Conservation (phyloP, 23 tunicate genomes). For the Ciona savignyi region DNA sequence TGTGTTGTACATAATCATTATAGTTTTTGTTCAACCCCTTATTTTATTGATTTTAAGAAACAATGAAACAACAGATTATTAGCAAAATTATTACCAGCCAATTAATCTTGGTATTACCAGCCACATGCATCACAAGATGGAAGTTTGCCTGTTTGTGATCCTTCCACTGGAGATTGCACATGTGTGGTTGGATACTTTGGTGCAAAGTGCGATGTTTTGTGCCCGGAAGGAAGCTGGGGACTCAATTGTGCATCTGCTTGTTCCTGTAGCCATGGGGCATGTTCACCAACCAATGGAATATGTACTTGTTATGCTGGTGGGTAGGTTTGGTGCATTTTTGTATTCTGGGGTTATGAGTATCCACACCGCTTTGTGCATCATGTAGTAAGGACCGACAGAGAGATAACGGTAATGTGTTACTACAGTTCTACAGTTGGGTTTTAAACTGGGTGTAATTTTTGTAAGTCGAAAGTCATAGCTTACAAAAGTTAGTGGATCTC, state of each 20-base stretch:
- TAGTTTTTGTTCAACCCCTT: too few relatives aligned
- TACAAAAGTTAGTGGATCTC: too few relatives aligned
- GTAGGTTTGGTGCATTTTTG: neutral
- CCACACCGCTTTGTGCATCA: neutral
- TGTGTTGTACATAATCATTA: too few relatives aligned
- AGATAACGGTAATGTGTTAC: too few relatives aligned
- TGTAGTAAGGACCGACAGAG: too few relatives aligned
- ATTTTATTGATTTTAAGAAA: too few relatives aligned
- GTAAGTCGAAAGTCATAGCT: too few relatives aligned
- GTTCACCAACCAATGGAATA: slow-evolving; percentile 13
- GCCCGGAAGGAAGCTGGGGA: slow-evolving; percentile 38
- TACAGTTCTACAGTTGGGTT: too few relatives aligned
- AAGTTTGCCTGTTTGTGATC: slow-evolving; percentile 9
- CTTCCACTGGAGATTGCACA: slow-evolving; percentile 10
- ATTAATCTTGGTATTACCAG: too few relatives aligned
- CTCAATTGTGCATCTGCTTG: slow-evolving; percentile 10
- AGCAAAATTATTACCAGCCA: too few relatives aligned
- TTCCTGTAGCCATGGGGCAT: slow-evolving; percentile 22
- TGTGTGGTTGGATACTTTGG: slow-evolving; percentile 29
- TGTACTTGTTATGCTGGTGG: slow-evolving; percentile 29
- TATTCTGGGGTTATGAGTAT: neutral
- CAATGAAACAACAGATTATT: too few relatives aligned
- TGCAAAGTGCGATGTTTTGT: slow-evolving; percentile 9
- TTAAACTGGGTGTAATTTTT: too few relatives aligned
- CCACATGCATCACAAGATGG: neutral